Evolutionary conservation across 2,113 vertebrate species (phyloP).

Genomic region (Himantopus leucocephalus): DNA sequence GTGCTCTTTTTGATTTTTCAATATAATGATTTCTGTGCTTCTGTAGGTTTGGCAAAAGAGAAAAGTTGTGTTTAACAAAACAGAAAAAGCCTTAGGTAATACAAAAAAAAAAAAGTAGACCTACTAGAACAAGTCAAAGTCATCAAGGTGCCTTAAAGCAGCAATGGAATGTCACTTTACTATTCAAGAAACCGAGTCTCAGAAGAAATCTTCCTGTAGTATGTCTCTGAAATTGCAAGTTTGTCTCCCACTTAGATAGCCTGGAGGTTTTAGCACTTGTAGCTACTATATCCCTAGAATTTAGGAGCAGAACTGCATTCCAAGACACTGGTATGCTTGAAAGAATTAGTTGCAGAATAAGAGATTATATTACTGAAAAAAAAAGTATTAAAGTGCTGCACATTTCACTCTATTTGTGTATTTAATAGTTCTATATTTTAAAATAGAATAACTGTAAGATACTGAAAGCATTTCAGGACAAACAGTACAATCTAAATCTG

Average conservation of each 20-base stretch:
- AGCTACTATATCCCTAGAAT: background rate
- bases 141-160: background rate
- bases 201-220: background rate
- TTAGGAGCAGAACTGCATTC: background rate
- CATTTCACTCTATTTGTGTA: background rate
- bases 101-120: background rate
- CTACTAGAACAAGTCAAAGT: background rate
- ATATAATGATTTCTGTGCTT: constrained; percentile 42
- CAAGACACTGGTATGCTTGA: background rate
- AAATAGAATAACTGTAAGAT: background rate
- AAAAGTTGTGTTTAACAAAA: constrained; percentile 22
- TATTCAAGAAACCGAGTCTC: background rate
- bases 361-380: background rate
- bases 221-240: background rate
- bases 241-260: background rate
- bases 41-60: constrained; percentile 45
- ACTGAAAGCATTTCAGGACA: background rate
- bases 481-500: background rate
- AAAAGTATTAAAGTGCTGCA: background rate
- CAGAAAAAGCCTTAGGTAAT: background rate
- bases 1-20: constrained; percentile 5
- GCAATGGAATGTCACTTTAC: background rate
- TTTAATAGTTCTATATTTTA: background rate
- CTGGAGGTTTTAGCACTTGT: background rate
- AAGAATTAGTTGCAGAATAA: background rate